These are phyloP conservation scores for Stichopus chloronotus DNA, from an alignment of 35 echinoderm and acorn worm genomes.

Conservation along the genomic window DNA sequence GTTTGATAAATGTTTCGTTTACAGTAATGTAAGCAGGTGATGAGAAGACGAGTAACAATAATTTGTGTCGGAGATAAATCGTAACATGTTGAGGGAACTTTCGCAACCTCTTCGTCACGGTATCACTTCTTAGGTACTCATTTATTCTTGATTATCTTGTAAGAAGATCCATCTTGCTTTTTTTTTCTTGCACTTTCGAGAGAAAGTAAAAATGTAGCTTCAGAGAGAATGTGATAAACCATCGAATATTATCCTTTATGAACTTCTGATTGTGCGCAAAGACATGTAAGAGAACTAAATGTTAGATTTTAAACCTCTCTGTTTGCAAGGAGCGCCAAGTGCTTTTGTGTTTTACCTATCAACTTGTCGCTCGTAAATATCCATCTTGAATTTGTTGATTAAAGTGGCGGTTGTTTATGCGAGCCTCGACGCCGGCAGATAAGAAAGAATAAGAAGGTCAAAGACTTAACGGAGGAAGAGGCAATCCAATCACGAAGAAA, in stretches of 20 bases:
- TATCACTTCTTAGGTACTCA: too few relatives aligned
- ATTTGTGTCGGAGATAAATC: too few relatives aligned
- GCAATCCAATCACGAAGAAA: background rate
- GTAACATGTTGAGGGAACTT: background rate
- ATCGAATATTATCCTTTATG: too few relatives aligned
- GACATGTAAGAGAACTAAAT: too few relatives aligned
- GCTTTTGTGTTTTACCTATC: background rate
- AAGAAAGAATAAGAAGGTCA: background rate
- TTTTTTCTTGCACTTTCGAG: too few relatives aligned
- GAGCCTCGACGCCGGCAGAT: background rate
- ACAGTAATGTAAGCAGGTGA: background rate
- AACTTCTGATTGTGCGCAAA: too few relatives aligned
- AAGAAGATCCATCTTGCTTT: too few relatives aligned
- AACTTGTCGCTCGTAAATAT: constrained; percentile 15
- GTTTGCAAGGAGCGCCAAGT: background rate
- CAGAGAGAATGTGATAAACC: too few relatives aligned
- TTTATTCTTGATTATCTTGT: too few relatives aligned
- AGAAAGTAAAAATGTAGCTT: too few relatives aligned
- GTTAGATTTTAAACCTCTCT: too few relatives aligned
- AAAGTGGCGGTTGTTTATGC: constrained; percentile 24
- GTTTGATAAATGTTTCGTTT: background rate
- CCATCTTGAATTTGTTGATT: constrained; percentile 29
- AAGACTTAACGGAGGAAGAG: background rate
- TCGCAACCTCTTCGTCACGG: background rate
- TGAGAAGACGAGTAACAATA: too few relatives aligned